Evolutionary conservation across 2,888 invertebrate genomes (phyloP).

Genomic region (Amblyjoppa proteus): DNA sequence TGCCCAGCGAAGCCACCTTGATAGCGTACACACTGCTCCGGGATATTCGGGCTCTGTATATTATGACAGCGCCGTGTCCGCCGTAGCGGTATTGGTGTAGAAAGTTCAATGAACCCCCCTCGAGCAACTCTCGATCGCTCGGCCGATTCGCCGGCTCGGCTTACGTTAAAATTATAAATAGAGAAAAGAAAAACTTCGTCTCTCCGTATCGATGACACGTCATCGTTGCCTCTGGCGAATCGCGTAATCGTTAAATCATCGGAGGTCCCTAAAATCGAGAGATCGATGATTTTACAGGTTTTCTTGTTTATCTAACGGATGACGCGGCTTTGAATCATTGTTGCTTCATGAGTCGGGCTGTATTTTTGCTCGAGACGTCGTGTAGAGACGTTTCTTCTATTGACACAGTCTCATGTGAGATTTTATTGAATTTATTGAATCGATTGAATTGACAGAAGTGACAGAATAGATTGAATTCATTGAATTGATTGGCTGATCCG

Average conservation of each 20-base stretch:
- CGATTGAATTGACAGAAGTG: no score
- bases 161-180: conserved; percentile 40
- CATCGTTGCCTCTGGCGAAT: conserved; percentile 18
- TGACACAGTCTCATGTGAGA: no score
- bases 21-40: conserved; percentile 46
- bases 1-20: conserved; percentile 52
- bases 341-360: background rate
- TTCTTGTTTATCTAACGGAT: background rate
- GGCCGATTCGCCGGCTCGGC: conserved; percentile 30
- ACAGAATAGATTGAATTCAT: no score
- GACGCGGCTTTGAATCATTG: background rate
- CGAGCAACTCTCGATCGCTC: conserved; percentile 40
- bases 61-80: background rate
- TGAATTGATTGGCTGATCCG: no score
- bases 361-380: background rate
- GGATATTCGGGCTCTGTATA: conserved; percentile 49
- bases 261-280: background rate
- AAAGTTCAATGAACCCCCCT: conserved; percentile 54
- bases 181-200: conserved; percentile 20
- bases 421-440: no score
- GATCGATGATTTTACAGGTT: conserved; percentile 4
- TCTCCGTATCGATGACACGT: conserved; percentile 6
- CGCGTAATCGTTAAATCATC: conserved; percentile 23
- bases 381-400: no score
- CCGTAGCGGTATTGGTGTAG: background rate